A percentile compares a stretch with the other conserved stretches of the same genome.
Conservation (phyloP, 37 sponge, comb jelly and placozoan species). For the Mnemiopsis leidyi region DNA sequence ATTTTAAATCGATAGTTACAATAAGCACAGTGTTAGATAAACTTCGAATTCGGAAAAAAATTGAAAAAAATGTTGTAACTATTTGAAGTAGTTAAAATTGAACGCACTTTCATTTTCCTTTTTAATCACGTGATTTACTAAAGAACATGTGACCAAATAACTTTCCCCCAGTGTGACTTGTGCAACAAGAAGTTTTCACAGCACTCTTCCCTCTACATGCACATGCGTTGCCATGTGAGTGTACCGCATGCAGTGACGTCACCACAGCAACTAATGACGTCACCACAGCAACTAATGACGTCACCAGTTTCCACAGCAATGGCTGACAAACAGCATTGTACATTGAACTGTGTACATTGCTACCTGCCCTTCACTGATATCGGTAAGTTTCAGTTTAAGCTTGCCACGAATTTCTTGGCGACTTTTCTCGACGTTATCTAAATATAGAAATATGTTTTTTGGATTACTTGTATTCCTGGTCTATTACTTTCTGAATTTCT, state of each 20-base stretch:
- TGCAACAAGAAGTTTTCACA: conserved; percentile 56
- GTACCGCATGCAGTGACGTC: neutral
- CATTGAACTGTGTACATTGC: neutral
- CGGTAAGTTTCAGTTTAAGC: conserved; percentile 1
- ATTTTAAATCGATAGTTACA: too few relatives aligned
- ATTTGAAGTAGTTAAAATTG: too few relatives aligned
- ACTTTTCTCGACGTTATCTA: too few relatives aligned
- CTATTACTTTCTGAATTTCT: too few relatives aligned
- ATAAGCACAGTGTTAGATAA: too few relatives aligned
- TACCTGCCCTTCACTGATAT: conserved; percentile 6
- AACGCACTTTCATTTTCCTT: too few relatives aligned
- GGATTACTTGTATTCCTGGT: too few relatives aligned
- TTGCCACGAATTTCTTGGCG: too few relatives aligned
- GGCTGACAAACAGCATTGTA: neutral
- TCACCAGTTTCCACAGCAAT: neutral
- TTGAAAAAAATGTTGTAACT: too few relatives aligned
- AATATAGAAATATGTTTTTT: too few relatives aligned
- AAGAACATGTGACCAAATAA: neutral
- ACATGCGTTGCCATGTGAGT: conserved; percentile 69
- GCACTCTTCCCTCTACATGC: conserved; percentile 71
- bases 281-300: neutral
- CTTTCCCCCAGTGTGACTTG: conserved; percentile 15
- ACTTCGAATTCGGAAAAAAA: too few relatives aligned
- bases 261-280: neutral
- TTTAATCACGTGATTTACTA: too few relatives aligned